These are phyloP conservation scores for Chaenodraco wilsoni DNA, from an alignment of 2,797 vertebrate species.

Conservation along the genomic window DNA sequence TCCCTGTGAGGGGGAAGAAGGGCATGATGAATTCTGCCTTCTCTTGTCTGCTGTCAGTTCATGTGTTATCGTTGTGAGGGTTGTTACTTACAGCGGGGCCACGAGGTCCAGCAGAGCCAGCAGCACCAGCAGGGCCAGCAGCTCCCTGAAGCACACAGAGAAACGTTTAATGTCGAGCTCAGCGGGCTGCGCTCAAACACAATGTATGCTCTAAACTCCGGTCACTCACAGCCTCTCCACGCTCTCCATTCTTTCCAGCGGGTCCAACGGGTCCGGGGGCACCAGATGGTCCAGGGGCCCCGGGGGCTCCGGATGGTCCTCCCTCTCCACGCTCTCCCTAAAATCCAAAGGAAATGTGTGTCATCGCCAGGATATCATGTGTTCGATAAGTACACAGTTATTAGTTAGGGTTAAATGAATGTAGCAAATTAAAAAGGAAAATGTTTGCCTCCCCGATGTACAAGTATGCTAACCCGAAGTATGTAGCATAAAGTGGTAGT, in stretches of 20 bases:
- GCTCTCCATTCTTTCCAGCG: slow-evolving; percentile 95
- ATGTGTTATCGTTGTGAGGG: not conserved
- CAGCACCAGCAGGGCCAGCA: slow-evolving; percentile 83
- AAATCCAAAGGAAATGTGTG: slow-evolving; percentile 1
- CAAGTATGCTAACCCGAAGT: too few species aligned
- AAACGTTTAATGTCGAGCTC: not conserved
- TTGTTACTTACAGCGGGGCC: slow-evolving; percentile 90
- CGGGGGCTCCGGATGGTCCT: slow-evolving; percentile 88
- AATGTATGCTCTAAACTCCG: not conserved
- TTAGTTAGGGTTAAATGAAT: not conserved
- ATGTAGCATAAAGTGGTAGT: too few species aligned
- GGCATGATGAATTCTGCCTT: not conserved
- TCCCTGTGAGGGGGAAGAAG: slow-evolving; percentile 81
- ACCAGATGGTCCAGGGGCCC: slow-evolving; percentile 94
- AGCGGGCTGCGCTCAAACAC: slow-evolving; percentile 6
- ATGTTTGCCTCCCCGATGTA: too few species aligned
- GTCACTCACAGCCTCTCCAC: slow-evolving; percentile 93
- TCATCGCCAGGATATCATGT: not conserved
- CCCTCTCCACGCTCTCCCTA: slow-evolving; percentile 96
- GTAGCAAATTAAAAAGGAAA: too few species aligned
- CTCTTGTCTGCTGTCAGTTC: not conserved
- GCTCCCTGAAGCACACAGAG: slow-evolving; percentile 86
- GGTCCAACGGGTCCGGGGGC: slow-evolving; percentile 94
- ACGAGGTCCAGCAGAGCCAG: slow-evolving; percentile 92
- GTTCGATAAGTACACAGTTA: not conserved